Evolutionary conservation across 2,113 vertebrate species (phyloP).

Genomic region (Rhagologus leucostigma): DNA sequence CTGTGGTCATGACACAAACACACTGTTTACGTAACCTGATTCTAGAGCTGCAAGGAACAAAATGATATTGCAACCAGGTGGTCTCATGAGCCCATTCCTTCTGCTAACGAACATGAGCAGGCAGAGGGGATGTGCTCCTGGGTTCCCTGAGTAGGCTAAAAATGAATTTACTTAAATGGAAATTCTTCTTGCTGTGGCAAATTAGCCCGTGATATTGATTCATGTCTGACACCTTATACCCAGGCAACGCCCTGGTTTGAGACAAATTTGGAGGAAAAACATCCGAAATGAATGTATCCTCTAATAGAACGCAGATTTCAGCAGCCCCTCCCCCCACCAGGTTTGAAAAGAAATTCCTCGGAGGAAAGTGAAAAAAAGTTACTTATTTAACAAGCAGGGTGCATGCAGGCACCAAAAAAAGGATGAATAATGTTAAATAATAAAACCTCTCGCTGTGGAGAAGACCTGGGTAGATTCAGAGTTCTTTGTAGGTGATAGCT

Average conservation of each 20-base stretch:
- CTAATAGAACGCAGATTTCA: no score
- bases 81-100: fast-evolving
- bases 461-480: no score
- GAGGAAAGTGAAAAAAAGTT: no score
- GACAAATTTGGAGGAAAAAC: no score
- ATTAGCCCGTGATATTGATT: background rate
- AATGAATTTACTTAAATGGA: background rate
- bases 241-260: background rate
- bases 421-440: no score
- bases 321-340: no score
- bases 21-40: background rate
- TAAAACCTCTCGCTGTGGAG: no score
- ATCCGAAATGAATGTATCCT: no score
- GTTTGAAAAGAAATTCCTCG: no score
- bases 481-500: no score
- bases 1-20: background rate
- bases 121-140: background rate
- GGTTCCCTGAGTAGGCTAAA: background rate
- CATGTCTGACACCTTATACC: background rate
- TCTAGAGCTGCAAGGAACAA: background rate
- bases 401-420: no score
- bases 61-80: background rate
- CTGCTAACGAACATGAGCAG: fast-evolving
- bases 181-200: background rate
- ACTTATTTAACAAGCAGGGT: no score